Evolutionary conservation across 1,140 invertebrate species (phyloP), one percentile per base, ranked within the genome.

Genomic region (Triops longicaudatus): DNA sequence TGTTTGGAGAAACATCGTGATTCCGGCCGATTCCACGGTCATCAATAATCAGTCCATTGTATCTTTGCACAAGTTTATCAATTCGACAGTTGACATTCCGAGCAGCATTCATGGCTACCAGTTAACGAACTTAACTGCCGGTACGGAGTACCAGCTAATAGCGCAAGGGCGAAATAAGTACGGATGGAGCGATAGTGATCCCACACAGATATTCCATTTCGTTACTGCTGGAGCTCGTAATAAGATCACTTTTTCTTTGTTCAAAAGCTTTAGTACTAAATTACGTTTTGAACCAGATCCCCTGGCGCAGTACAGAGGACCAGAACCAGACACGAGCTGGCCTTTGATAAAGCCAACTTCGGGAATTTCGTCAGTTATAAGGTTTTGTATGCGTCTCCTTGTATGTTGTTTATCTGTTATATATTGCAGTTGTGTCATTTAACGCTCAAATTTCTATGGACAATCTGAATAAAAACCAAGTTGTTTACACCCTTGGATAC

Each of bases 401-500:
- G n/a, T 63, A 10, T 63, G 50, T 17, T 63, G 50, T 63, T 22
- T 63, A 63, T 63, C 22, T 22, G 50, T 63, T 63, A 63, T 63
- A 63, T 63, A 63, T 17, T 63, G 50, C 50, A 63, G 50, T 63
- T 63, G 50, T 63, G 22, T 63, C 22, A 63, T 63, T 63, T 63
- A 63, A 63, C 22, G 50, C 50, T 63, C 50, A 63, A 63, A 63
- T 63, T 63, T 63, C 22, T 63, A 63, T 63, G 50, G 50, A 63
- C 50, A 63, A 63, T 63, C 50, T 63, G 10, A 63, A 63, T 63
- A 63, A 63, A 63, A 63, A 63, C 50, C n/a, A 63, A 63, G 50
- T 63, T 63, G 50, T 63, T 63, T 63, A 63, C 50, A 63, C 50
- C 50, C 50, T 63, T 63, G 50, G 10, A 22, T 17, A n/a, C 22